These are phyloP conservation scores for Dynastes tityus DNA, from an alignment of 2,888 invertebrate genomes.

Conservation along the genomic window DNA sequence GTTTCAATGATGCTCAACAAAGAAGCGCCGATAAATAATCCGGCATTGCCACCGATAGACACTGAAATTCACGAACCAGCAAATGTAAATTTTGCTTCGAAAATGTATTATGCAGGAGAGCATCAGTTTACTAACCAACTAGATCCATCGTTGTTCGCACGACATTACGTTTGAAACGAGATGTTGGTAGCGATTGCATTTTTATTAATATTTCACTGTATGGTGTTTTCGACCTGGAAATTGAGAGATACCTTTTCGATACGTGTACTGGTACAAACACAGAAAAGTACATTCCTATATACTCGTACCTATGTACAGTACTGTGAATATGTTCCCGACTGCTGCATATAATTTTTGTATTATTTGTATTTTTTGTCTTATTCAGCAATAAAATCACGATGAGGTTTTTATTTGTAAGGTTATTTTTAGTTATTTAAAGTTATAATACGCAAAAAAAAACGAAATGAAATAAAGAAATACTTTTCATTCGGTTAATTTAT, in stretches of 20 bases:
- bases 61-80: slow-evolving; percentile 69
- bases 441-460: no score
- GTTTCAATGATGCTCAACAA: slow-evolving; percentile 75
- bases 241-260: neutral
- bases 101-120: slow-evolving; percentile 30
- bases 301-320: neutral
- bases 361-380: no score
- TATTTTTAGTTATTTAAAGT: no score
- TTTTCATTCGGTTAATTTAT: no score
- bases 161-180: slow-evolving; percentile 76
- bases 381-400: no score
- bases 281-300: neutral
- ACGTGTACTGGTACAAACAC: neutral
- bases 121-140: slow-evolving; percentile 72
- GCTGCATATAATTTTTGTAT: no score
- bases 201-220: slow-evolving; percentile 69
- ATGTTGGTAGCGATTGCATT: slow-evolving; percentile 73
- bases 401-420: no score
- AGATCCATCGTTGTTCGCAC: slow-evolving; percentile 76
- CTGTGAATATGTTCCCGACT: neutral
- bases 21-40: slow-evolving; percentile 77
- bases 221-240: slow-evolving; percentile 56
- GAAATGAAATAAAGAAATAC: no score
- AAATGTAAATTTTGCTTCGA: slow-evolving; percentile 43
- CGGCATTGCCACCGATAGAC: slow-evolving; percentile 76